Conservation (phyloP, 2,113 vertebrate species). For the Brachyhypopomus gauderio region DNA sequence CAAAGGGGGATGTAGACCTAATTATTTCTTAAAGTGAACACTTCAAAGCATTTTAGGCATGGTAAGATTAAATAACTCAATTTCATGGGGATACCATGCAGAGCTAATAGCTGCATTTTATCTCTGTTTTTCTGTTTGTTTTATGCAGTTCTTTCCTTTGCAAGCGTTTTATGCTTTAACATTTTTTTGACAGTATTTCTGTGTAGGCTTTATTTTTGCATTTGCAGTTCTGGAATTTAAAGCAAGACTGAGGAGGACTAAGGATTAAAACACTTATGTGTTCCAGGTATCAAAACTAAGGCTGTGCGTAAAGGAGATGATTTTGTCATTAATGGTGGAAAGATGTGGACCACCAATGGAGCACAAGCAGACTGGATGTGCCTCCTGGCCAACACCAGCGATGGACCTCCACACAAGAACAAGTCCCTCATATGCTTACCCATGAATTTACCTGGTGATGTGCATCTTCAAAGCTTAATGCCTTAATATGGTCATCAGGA, state of each 20-base stretch:
- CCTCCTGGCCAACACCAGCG: slow-evolving; percentile 78
- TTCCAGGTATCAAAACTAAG: slow-evolving; percentile 78
- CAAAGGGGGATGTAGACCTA: neutral
- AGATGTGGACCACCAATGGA: slow-evolving; percentile 82
- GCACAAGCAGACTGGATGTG: slow-evolving; percentile 84
- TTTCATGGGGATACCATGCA: slow-evolving; percentile 11
- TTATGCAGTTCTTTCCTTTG: too few species aligned
- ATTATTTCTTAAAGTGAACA: slow-evolving; percentile 17
- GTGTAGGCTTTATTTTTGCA: neutral
- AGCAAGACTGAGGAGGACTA: neutral
- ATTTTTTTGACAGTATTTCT: neutral
- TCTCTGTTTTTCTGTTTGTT: neutral
- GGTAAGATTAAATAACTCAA: slow-evolving; percentile 16
- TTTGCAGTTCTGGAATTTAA: neutral
- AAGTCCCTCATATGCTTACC: slow-evolving; percentile 85
- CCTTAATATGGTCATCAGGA: neutral
- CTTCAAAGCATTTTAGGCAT: slow-evolving; percentile 22
- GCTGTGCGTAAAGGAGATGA: slow-evolving; percentile 79
- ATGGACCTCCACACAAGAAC: slow-evolving; percentile 76
- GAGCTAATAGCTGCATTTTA: neutral
- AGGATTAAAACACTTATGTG: neutral
- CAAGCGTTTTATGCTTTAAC: neutral
- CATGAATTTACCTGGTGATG: slow-evolving; percentile 79
- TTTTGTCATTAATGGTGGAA: slow-evolving; percentile 79
- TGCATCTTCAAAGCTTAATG: neutral